These are phyloP conservation scores for Spizaetus ornatus DNA, from an alignment of 2,113 vertebrate genomes.

Conservation along the genomic window DNA sequence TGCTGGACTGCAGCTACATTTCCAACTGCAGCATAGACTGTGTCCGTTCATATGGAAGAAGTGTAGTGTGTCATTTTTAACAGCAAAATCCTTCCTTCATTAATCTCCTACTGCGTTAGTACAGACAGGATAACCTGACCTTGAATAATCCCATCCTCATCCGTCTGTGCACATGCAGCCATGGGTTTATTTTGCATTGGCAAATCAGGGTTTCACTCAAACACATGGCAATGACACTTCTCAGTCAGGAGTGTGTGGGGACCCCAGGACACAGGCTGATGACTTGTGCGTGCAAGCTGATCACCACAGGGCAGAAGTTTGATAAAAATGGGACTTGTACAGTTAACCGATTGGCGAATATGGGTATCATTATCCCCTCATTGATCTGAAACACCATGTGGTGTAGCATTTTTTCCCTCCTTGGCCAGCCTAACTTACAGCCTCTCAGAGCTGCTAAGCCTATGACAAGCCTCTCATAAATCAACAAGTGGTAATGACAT, in stretches of 20 bases:
- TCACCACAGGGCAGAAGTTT: background rate
- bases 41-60: background rate
- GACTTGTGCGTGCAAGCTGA: background rate
- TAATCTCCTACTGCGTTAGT: slow-evolving; percentile 34
- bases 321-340: background rate
- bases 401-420: background rate
- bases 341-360: background rate
- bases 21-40: background rate
- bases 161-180: slow-evolving; percentile 10
- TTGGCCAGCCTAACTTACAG: background rate
- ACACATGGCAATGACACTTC: background rate
- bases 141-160: slow-evolving; percentile 25
- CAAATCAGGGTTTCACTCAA: background rate
- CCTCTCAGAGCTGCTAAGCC: slow-evolving; percentile 19
- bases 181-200: background rate
- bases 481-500: background rate
- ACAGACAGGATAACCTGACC: slow-evolving; percentile 30
- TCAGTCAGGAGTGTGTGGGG: background rate
- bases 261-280: background rate
- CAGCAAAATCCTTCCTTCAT: slow-evolving; percentile 50
- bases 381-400: background rate
- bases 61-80: slow-evolving; percentile 25
- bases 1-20: background rate
- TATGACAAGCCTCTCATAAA: background rate
- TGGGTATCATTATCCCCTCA: background rate